These are phyloP conservation scores for Channa maculata DNA, from an alignment of 2,113 vertebrate species.

Conservation along the genomic window DNA sequence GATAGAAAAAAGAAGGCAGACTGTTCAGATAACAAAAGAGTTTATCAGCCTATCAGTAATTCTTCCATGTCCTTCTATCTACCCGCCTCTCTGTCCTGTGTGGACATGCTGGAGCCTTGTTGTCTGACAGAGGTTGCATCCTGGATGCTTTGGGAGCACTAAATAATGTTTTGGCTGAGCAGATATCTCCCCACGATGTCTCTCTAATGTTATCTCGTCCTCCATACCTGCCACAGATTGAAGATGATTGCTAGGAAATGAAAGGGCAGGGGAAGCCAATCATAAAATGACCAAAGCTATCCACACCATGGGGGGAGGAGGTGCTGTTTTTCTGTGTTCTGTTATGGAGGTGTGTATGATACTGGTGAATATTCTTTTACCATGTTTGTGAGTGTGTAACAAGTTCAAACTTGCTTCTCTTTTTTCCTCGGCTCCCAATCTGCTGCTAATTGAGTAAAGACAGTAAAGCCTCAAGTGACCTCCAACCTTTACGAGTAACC, in stretches of 20 bases:
- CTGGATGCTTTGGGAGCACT: constrained; percentile 65
- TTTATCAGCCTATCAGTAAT: constrained; percentile 80
- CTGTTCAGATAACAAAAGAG: constrained; percentile 71
- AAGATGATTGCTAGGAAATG: constrained; percentile 76
- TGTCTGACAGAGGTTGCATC: constrained; percentile 76
- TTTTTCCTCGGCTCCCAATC: constrained; percentile 40
- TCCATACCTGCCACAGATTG: constrained; percentile 65
- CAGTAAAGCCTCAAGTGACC: constrained; percentile 50
- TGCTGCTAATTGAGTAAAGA: constrained; percentile 60
- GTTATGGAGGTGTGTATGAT: constrained; percentile 14
- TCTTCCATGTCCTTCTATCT: constrained; percentile 72
- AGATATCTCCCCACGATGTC: constrained; percentile 66
- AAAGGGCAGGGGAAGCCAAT: constrained; percentile 67
- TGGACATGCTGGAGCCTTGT: constrained; percentile 72
- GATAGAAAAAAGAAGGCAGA: constrained; percentile 49
- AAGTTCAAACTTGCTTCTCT: constrained; percentile 27
- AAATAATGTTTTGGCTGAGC: constrained; percentile 67
- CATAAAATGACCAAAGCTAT: constrained; percentile 57
- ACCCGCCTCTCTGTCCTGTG: constrained; percentile 57
- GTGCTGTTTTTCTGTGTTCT: not conserved
- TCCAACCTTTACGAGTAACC: constrained; percentile 38
- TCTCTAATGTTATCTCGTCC: constrained; percentile 68
- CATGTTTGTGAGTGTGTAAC: constrained; percentile 6
- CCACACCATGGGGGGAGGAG: constrained; percentile 1
- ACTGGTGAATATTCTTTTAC: not conserved